Evolutionary conservation across 2,797 vertebrate species (phyloP).

Genomic region (Cyclura pinguis): DNA sequence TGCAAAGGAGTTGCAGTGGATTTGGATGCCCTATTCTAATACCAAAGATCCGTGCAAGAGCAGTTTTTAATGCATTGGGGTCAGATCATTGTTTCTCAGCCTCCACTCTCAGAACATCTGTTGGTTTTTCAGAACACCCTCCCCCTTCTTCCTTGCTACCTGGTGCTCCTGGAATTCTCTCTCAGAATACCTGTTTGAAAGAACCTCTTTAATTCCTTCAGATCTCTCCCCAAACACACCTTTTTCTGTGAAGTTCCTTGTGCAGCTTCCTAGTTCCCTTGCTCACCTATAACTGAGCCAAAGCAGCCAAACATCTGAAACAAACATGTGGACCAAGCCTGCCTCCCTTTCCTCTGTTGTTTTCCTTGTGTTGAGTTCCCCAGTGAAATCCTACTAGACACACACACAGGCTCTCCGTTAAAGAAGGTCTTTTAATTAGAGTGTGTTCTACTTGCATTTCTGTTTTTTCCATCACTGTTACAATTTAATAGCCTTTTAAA

Average conservation of each 20-base stretch:
- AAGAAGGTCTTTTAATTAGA: too few relatives aligned
- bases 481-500: too few relatives aligned
- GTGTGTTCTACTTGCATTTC: too few relatives aligned
- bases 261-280: neutral
- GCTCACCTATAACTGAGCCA: neutral
- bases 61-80: neutral
- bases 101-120: too few relatives aligned
- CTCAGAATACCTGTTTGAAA: neutral
- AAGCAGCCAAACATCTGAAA: neutral
- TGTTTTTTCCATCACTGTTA: too few relatives aligned
- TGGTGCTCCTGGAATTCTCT: neutral
- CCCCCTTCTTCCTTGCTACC: neutral
- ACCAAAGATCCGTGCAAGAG: neutral
- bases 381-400: neutral
- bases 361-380: neutral
- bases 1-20: neutral
- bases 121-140: too few relatives aligned
- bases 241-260: neutral
- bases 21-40: neutral
- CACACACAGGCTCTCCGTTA: too few relatives aligned
- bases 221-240: neutral
- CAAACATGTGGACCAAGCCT: neutral
- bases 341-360: neutral
- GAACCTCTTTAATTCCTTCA: neutral
- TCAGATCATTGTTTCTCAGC: neutral